These are phyloP conservation scores for Parnassius orleans DNA, from an alignment of 2,888 invertebrate species.

Conservation along the genomic window DNA sequence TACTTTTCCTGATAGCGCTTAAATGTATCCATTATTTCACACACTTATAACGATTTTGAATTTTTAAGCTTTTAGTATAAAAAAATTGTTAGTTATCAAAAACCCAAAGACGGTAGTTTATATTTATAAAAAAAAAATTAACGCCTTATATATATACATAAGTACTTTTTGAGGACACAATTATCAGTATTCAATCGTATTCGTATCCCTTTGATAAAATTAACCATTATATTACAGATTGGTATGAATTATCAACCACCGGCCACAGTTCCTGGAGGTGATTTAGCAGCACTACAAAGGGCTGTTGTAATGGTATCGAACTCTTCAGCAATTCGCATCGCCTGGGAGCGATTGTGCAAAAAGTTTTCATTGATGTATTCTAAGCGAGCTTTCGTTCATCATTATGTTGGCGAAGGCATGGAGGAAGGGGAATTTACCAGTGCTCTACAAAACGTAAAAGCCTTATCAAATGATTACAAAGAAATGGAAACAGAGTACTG, in stretches of 20 bases:
- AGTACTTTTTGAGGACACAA: too few relatives aligned
- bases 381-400: conserved; percentile 93
- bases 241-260: conserved; percentile 89
- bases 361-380: conserved; percentile 92
- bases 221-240: conserved; percentile 67
- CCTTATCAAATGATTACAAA: conserved; percentile 84
- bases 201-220: not conserved
- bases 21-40: too few relatives aligned
- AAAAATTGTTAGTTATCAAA: too few relatives aligned
- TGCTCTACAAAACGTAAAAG: conserved; percentile 82
- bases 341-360: conserved; percentile 89
- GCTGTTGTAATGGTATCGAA: conserved; percentile 94
- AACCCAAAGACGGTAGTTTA: too few relatives aligned
- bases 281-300: conserved; percentile 86
- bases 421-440: conserved; percentile 84
- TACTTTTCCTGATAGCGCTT: too few relatives aligned
- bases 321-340: conserved; percentile 87
- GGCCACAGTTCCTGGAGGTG: conserved; percentile 87
- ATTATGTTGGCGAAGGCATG: conserved; percentile 88
- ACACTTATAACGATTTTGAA: too few relatives aligned
- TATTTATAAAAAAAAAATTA: too few relatives aligned
- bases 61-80: too few relatives aligned
- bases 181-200: too few relatives aligned
- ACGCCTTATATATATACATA: too few relatives aligned
- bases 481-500: conserved; percentile 79